Evolutionary conservation across 2,888 invertebrate species (phyloP), one percentile per base, ranked within the genome.

Genomic region (Perizoma flavofasciatum): DNA sequence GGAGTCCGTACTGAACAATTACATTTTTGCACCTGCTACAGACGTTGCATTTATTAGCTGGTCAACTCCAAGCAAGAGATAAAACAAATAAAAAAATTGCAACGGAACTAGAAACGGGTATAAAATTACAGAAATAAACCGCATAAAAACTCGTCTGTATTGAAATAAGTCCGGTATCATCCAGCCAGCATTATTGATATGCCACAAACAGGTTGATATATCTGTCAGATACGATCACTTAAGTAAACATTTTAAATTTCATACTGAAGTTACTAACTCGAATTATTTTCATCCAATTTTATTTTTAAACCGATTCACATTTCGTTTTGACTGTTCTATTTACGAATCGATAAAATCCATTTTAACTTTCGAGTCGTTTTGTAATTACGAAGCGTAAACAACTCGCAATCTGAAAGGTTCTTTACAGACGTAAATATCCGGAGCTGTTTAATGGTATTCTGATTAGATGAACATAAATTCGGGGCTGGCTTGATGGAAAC

Each of bases 381-480:
- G 7, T 39, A 7, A 39, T 45, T 33, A 33, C 6, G 33, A n/a
- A 5, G 39, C 33, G 53, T 47, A 49, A 61, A 56, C 49, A 40
- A 33, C 40, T 35, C 37, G 8, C 5, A 61, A 35, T 61, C 48
- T 56, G 41, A 61, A 53, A 55, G 61, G 51, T 51, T 43, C 60
- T 54, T 60, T 53, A 45, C 33, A 46, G 49, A 49, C 55, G 43
- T 50, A 61, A 59, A 64, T 32, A 51, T 58, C 46, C 49, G 47
- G 22, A 39, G 22, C 66, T 66, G 56, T 75, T 70, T 81, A 82
- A 79, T 78, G 72, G 68, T 73, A 76, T 79, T 77, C 75, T 78
- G 82, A 85, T 86, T 86, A 82, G 79, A 75, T 70, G 75, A 79
- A 75, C 74, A 81, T 83, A 81, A 80, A 82, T 83, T 79, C 71